Evolutionary conservation across 1,140 invertebrate species (phyloP).

Genomic region (Adelges cooleyi): DNA sequence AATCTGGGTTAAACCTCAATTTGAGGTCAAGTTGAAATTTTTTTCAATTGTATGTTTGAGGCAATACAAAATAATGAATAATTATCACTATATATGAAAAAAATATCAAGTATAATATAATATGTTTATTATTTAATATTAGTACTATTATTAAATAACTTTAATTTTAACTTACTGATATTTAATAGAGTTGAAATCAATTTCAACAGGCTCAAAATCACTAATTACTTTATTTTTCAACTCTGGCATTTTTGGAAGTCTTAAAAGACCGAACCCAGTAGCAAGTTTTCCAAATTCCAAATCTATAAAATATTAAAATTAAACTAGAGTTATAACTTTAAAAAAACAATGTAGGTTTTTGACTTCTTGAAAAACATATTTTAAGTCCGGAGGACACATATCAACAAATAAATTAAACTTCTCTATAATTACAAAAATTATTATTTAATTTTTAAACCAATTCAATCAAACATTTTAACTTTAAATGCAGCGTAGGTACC

Average conservation of each 20-base stretch:
- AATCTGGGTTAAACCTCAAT: not conserved
- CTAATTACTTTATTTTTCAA: conserved; percentile 55
- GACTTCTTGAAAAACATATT: too few relatives aligned
- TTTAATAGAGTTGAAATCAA: conserved; percentile 64
- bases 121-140: too few relatives aligned
- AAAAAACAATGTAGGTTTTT: too few relatives aligned
- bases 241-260: conserved; percentile 91
- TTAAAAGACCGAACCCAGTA: conserved; percentile 75
- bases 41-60: not conserved
- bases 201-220: conserved; percentile 52
- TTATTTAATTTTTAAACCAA: too few relatives aligned
- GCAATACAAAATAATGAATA: not conserved
- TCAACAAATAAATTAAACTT: too few relatives aligned
- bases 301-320: conserved; percentile 47
- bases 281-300: conserved; percentile 77
- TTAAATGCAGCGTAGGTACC: too few relatives aligned
- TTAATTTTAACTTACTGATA: conserved; percentile 52
- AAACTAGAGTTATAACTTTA: too few relatives aligned
- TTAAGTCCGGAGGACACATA: too few relatives aligned
- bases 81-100: too few relatives aligned
- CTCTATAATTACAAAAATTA: too few relatives aligned
- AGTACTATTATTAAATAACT: not conserved
- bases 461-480: too few relatives aligned
- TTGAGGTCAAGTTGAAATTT: not conserved
- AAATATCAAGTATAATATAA: conserved; percentile 21